A percentile compares a stretch with the other conserved stretches of the same genome.
phyloP scores from a whole-genome alignment of 2,888 invertebrate species.

The Pristionchus arcanus region DNA sequence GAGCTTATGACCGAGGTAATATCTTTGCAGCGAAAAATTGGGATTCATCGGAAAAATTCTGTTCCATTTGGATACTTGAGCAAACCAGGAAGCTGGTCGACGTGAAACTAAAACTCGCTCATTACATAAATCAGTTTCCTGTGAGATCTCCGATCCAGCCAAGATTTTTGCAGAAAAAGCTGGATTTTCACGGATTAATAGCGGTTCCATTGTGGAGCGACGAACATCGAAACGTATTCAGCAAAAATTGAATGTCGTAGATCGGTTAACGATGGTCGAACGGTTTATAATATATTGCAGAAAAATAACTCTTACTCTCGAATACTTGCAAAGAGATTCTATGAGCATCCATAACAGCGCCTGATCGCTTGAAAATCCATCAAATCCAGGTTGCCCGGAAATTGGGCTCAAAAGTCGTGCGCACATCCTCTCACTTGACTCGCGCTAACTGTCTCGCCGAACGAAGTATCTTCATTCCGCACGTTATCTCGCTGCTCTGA shows the following conservation, averaged over 20 bases:
- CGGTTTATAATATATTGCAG: no score
- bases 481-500: no score
- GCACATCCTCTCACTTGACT: slow-evolving; percentile 14
- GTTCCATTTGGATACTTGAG: neutral
- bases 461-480: no score
- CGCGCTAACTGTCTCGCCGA: neutral
- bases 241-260: no score
- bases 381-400: neutral
- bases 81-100: neutral
- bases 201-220: neutral
- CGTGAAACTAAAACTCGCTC: neutral
- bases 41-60: neutral
- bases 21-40: neutral
- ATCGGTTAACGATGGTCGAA: no score
- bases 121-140: neutral
- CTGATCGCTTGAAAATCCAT: neutral
- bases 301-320: no score
- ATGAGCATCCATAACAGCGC: neutral
- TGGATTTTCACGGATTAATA: neutral
- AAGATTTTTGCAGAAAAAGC: neutral
- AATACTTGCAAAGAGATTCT: no score
- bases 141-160: neutral
- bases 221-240: no score
- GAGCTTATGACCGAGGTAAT: neutral
- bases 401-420: neutral